These are phyloP conservation scores for Drosophila albomicans DNA, from an alignment of 1,140 invertebrate species.

Conservation along the genomic window DNA sequence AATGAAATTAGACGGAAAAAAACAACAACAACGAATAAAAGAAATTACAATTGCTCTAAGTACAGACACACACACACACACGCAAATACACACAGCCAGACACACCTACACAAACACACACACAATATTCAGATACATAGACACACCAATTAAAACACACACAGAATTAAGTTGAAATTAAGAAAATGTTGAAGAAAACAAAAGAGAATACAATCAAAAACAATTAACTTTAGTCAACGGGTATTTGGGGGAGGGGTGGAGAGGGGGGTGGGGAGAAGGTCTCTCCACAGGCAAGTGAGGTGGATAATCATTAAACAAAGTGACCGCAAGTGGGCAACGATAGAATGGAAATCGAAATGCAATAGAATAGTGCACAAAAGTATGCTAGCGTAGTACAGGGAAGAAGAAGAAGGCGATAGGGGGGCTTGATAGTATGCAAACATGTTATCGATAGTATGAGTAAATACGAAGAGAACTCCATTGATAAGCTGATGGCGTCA, in stretches of 20 bases:
- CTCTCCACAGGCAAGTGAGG: not conserved
- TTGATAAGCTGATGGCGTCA: too few species aligned
- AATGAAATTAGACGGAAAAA: not conserved
- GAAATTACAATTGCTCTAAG: constrained; percentile 30
- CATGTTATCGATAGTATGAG: not conserved
- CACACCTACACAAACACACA: constrained; percentile 4
- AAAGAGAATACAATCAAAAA: constrained; percentile 2
- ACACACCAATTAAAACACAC: constrained; percentile 20
- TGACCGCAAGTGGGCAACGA: constrained; percentile 10
- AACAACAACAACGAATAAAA: constrained; percentile 3
- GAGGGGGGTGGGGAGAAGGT: not conserved
- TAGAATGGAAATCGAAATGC: not conserved
- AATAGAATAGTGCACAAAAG: constrained; percentile 14
- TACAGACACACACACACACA: constrained; percentile 18
- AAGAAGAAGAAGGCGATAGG: not conserved
- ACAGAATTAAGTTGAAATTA: constrained; percentile 17
- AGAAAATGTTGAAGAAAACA: constrained; percentile 13
- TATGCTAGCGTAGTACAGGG: constrained; percentile 6
- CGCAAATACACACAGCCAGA: not conserved
- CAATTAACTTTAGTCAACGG: constrained; percentile 8
- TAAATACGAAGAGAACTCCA: too few species aligned
- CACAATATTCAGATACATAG: not conserved
- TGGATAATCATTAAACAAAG: constrained; percentile 4
- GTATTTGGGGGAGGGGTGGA: not conserved
- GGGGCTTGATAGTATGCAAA: not conserved